Conservation (phyloP, 2,113 vertebrate genomes). For the Odocoileus virginianus region DNA sequence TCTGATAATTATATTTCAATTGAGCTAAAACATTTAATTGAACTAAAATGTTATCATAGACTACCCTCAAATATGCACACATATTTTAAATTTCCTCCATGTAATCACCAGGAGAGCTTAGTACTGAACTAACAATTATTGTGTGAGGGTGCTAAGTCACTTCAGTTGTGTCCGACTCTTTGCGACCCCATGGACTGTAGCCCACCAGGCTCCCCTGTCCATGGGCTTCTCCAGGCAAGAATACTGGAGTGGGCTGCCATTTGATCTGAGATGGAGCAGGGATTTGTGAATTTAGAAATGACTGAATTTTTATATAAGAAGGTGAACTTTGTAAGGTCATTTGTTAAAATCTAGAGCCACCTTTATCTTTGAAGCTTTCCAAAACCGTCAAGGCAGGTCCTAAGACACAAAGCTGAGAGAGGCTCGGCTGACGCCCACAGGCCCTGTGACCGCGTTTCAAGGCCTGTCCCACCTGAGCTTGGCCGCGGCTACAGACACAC, state of each 20-base stretch:
- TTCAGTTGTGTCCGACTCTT: background rate
- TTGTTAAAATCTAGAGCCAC: background rate
- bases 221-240: background rate
- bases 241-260: background rate
- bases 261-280: background rate
- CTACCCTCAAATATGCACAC: background rate
- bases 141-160: background rate
- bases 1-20: background rate
- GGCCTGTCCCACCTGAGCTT: rapidly evolving
- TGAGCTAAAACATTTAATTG: background rate
- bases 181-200: background rate
- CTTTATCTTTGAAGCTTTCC: background rate
- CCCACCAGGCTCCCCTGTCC: background rate
- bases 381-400: no score
- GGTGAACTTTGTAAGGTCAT: background rate
- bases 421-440: rapidly evolving
- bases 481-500: rapidly evolving
- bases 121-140: background rate
- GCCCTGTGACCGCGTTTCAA: rapidly evolving
- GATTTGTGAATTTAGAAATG: background rate
- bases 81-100: background rate
- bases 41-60: background rate
- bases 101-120: background rate
- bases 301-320: background rate
- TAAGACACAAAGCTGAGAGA: rapidly evolving